Percentiles rank a stretch among this genome's conserved stretches.
These are phyloP conservation scores for Mormyrus lacerda DNA, from an alignment of 2,113 vertebrate species.

Conservation along the genomic window DNA sequence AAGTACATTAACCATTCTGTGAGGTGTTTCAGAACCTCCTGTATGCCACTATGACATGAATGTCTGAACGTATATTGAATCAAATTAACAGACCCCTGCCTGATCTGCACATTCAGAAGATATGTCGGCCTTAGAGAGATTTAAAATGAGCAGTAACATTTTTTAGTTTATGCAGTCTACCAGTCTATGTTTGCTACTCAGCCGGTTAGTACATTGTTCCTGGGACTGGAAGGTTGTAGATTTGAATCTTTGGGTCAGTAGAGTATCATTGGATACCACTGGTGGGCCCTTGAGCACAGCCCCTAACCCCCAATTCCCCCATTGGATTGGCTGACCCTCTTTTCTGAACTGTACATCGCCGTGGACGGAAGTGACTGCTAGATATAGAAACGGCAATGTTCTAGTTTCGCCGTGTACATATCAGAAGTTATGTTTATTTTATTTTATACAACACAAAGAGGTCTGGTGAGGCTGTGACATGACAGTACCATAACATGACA, in stretches of 20 bases:
- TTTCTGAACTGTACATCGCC: not conserved
- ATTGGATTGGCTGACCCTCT: not conserved
- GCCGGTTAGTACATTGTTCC: not conserved
- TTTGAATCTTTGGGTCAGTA: not conserved
- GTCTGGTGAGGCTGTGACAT: not conserved
- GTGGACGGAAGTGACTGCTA: not conserved
- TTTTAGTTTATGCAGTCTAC: not conserved
- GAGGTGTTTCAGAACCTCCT: not conserved
- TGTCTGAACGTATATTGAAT: not conserved
- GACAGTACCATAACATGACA: not conserved
- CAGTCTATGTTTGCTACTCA: not conserved
- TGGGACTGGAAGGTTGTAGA: not conserved
- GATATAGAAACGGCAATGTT: not conserved
- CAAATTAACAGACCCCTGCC: not conserved
- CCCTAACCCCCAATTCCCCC: not conserved
- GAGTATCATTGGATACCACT: not conserved
- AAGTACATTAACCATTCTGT: not conserved
- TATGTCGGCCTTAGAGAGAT: not conserved
- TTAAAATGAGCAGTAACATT: not conserved
- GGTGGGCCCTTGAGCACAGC: not conserved
- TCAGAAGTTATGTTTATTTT: not conserved
- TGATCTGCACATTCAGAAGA: not conserved
- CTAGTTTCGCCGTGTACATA: not conserved
- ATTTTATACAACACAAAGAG: not conserved
- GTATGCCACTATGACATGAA: not conserved